Evolutionary conservation across 2,888 invertebrate genomes (phyloP), one percentile per base, ranked within the genome.

Genomic region (Sinohyriopsis cumingii): DNA sequence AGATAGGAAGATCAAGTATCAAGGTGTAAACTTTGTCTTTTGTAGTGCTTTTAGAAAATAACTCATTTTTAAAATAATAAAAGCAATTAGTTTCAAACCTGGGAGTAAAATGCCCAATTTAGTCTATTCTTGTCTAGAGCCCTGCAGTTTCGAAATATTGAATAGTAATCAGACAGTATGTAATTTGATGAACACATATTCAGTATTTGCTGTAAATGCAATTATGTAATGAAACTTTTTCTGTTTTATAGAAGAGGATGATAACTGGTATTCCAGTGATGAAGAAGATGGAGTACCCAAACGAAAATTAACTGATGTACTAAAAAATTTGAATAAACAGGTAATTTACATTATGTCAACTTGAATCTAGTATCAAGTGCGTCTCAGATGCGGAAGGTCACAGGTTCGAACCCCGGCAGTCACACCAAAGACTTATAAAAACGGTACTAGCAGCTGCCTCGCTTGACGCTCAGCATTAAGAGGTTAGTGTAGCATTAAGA

Each of bases 241-340:
- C 19, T 57, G 25, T 62, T 12, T 78, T 79, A 28, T 70, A 81
- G 80, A 74, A 45, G 85, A 82, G 60, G 85, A 86, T 80, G 87
- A 89, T 70, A 86, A 89, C 67, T 95, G 95, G 94, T 95, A 95
- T 86, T 95, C 95, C 3, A 95, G 95, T 86, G 95, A 95, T 81
- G 94, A 94, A 81, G 94, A 94, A 82, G 94, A 94, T 72, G 84
- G 82, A 22, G 80, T 76, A 24, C 67, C 74, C 20, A 70, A 72
- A n/a, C 66, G 63, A 7, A 84, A 82, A 65, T 64, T 84, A 12
- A 73, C 77, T 33, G 83, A 84, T 68, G 74, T 84, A n/a, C 65
- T 85, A 19, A 83, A 84, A 63, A 82, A 78, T 56, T 69, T 83
- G 15, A 76, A 72, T 59, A 71, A 79, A 67, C 77, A 80, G 61